Percentiles rank a stretch among this genome's conserved stretches.
These are phyloP conservation scores for Heliconius hewitsoni DNA, from an alignment of 1,140 invertebrate species.

Conservation along the genomic window DNA sequence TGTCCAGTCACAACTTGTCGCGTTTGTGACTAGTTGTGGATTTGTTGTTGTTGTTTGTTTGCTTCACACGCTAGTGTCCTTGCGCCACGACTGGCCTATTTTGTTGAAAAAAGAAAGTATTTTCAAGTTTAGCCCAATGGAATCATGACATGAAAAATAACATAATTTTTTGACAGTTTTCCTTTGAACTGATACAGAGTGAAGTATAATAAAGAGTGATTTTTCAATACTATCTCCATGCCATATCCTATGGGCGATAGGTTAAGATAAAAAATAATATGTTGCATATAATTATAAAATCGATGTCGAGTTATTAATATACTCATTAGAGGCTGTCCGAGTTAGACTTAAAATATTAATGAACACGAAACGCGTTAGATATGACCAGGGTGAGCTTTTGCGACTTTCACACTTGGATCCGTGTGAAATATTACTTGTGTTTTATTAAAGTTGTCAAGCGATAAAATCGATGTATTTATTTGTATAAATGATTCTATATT, in stretches of 20 bases:
- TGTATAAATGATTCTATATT: neutral
- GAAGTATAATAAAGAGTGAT: neutral
- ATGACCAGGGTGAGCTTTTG: slow-evolving; percentile 10
- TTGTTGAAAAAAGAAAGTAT: no score
- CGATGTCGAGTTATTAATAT: slow-evolving; percentile 20
- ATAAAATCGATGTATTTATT: neutral
- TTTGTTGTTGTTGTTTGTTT: no score
- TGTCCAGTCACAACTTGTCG: no score
- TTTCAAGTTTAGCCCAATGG: no score
- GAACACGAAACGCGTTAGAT: slow-evolving; percentile 9
- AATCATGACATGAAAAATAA: no score
- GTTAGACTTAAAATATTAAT: slow-evolving; percentile 20
- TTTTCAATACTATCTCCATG: neutral
- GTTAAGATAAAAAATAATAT: neutral
- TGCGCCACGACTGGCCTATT: no score
- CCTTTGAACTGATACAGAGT: no score
- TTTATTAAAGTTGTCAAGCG: neutral
- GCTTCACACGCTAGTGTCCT: no score
- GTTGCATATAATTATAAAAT: slow-evolving; percentile 5
- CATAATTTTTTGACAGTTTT: no score
- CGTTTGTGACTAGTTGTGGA: no score
- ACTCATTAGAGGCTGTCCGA: slow-evolving; percentile 19
- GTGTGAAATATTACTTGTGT: neutral
- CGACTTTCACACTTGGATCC: neutral
- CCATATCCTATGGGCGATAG: neutral